phyloP scores from a whole-genome alignment of 2,888 invertebrate genomes.

The Hirtodrosophila alboralis region DNA sequence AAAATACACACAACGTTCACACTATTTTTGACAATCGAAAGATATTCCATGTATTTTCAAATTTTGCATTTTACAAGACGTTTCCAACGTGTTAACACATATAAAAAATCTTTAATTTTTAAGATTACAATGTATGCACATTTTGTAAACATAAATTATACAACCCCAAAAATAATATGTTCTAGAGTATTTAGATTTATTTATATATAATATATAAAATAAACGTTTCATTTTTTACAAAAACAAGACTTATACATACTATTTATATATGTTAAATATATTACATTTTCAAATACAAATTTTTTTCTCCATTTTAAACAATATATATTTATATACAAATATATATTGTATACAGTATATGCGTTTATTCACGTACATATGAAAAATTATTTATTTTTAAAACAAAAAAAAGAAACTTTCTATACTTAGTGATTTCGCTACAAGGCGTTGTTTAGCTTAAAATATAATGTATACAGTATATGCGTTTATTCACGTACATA shows the following conservation, averaged over 20 bases:
- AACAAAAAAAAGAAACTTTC: too few relatives aligned
- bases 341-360: not conserved
- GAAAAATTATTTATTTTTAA: too few relatives aligned
- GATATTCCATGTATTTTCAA: slow-evolving; percentile 14
- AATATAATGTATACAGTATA: too few relatives aligned
- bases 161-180: slow-evolving; percentile 16
- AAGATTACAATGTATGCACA: not conserved
- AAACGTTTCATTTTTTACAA: not conserved
- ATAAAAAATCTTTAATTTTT: not conserved
- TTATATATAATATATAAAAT: slow-evolving; percentile 19
- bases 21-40: slow-evolving; percentile 7
- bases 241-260: not conserved
- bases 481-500: too few relatives aligned
- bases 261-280: too few relatives aligned
- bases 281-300: too few relatives aligned
- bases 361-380: too few relatives aligned
- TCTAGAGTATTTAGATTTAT: slow-evolving; percentile 20
- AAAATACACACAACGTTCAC: not conserved
- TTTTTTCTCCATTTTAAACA: not conserved
- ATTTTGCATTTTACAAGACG: slow-evolving; percentile 15
- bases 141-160: slow-evolving; percentile 5
- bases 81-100: slow-evolving; percentile 14
- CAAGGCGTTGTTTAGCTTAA: too few relatives aligned
- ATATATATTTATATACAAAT: not conserved
- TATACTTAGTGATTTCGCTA: too few relatives aligned